Evolutionary conservation across 2,113 vertebrate genomes (phyloP).

Genomic region (Notothenia rossii): DNA sequence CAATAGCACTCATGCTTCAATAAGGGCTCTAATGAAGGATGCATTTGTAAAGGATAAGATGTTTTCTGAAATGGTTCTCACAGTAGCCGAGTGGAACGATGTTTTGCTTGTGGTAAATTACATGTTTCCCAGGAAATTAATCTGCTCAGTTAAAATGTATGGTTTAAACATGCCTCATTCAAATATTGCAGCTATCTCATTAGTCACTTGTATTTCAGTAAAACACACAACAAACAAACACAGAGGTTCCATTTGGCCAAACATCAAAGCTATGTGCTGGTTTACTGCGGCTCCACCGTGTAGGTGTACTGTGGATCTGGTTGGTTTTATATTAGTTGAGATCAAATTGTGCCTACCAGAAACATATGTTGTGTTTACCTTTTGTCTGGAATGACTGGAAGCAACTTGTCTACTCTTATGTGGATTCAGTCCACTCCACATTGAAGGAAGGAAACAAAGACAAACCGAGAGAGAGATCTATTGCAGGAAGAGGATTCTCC

Average conservation of each 20-base stretch:
- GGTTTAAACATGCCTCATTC: background rate
- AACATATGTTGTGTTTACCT: too few relatives aligned
- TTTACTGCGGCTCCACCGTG: background rate
- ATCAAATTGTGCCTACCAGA: background rate
- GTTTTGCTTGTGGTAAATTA: background rate
- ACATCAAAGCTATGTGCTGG: background rate
- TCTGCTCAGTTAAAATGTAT: background rate
- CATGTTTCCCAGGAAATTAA: background rate
- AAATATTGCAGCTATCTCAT: background rate
- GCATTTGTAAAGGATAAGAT: conserved; percentile 2
- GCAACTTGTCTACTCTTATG: background rate
- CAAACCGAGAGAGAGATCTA: background rate
- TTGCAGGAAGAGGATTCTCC: conserved; percentile 4
- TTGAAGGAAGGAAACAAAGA: conserved; percentile 2
- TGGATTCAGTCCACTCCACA: background rate
- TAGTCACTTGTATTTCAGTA: background rate
- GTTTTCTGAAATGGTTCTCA: conserved; percentile 4
- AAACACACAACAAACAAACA: background rate
- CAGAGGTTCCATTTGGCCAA: background rate
- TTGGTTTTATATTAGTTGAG: conserved; percentile 2
- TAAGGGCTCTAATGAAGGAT: background rate
- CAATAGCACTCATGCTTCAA: background rate
- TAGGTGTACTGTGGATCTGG: background rate
- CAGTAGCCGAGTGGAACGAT: background rate
- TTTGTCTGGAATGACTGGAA: background rate